These are phyloP conservation scores for Monopterus albus DNA, from an alignment of 2,113 vertebrate species.

Conservation along the genomic window DNA sequence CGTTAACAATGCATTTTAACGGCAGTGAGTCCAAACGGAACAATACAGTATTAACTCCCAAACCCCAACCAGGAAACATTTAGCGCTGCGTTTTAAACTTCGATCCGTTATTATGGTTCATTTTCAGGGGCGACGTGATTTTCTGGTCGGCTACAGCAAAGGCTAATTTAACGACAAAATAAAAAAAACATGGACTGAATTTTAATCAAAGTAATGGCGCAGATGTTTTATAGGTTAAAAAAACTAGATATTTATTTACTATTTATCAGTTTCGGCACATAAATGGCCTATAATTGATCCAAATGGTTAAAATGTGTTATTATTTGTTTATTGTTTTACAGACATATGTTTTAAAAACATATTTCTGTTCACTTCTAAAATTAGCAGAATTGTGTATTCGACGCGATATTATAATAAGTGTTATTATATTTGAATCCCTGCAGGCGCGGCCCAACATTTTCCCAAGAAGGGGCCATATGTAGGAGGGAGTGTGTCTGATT, in stretches of 20 bases:
- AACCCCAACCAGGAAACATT: conserved; percentile 52
- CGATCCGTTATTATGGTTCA: conserved; percentile 36
- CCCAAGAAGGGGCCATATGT: conserved; percentile 77
- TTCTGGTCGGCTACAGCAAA: neutral
- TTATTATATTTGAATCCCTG: too few relatives aligned
- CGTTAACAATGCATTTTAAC: conserved; percentile 86
- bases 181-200: too few relatives aligned
- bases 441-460: conserved; percentile 39
- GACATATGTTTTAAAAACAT: too few relatives aligned
- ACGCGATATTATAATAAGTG: conserved; percentile 18
- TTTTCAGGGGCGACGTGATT: neutral
- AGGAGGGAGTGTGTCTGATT: conserved; percentile 80
- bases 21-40: conserved; percentile 82
- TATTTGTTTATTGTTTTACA: too few relatives aligned
- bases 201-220: too few relatives aligned
- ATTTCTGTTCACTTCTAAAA: neutral
- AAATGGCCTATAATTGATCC: too few relatives aligned
- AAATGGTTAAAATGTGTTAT: too few relatives aligned
- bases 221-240: too few relatives aligned
- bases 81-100: conserved; percentile 39
- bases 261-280: too few relatives aligned
- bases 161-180: too few relatives aligned
- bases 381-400: neutral
- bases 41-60: conserved; percentile 62
- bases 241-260: too few relatives aligned